phyloP scores from a whole-genome alignment of 2,888 invertebrate species.

The Apoda limacodes region DNA sequence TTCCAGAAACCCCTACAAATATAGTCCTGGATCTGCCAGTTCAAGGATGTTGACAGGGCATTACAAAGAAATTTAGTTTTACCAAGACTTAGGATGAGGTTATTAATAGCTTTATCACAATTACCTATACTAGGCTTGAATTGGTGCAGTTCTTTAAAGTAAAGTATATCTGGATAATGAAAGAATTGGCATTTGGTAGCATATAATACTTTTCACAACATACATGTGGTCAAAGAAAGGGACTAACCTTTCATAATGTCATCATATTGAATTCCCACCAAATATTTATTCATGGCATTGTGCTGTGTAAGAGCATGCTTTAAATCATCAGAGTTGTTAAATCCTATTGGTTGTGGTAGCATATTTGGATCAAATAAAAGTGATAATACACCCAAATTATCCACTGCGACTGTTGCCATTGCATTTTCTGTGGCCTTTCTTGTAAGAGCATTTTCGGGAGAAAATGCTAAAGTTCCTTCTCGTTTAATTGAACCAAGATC shows the following conservation, averaged over 20 bases:
- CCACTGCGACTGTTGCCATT: constrained; percentile 46
- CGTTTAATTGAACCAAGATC: no score
- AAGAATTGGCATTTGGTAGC: no score
- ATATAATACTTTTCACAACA: constrained; percentile 2
- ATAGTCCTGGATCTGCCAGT: no score
- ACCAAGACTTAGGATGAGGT: no score
- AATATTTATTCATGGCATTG: constrained; percentile 51
- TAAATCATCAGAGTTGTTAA: constrained; percentile 43
- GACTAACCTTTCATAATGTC: constrained; percentile 56
- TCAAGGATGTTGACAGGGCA: no score
- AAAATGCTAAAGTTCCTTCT: constrained; percentile 54
- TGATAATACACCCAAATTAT: constrained; percentile 46
- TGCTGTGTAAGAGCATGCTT: constrained; percentile 46
- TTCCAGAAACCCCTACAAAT: no score
- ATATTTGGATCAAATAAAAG: constrained; percentile 44
- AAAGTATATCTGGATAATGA: no score
- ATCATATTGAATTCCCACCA: constrained; percentile 58
- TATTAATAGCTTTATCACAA: no score
- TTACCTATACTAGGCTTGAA: no score
- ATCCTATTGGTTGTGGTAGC: constrained; percentile 53
- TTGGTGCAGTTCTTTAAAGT: no score
- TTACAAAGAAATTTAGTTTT: no score
- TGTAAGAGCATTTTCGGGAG: constrained; percentile 52
- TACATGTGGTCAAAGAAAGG: not conserved
- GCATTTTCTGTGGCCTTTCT: constrained; percentile 47